phyloP scores from a whole-genome alignment of 2,797 vertebrate species.

The Urosaurus nigricauda region DNA sequence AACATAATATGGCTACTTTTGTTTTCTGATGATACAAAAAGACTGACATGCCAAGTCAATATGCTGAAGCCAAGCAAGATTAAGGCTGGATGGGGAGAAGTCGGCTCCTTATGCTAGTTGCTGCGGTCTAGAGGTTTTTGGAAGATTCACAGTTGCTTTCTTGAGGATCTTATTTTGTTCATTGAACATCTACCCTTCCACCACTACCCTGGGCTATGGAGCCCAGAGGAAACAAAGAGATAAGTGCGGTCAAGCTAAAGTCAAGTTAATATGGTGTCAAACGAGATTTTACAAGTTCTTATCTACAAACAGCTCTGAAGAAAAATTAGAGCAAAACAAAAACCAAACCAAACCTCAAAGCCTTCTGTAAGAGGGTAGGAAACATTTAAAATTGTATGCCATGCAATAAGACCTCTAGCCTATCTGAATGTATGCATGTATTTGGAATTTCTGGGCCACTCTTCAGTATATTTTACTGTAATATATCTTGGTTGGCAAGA shows the following conservation, averaged over 20 bases:
- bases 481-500: not conserved
- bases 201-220: no score
- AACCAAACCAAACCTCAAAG: no score
- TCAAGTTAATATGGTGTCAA: not conserved
- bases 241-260: not conserved
- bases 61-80: not conserved
- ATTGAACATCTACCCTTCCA: not conserved
- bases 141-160: not conserved
- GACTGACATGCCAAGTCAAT: not conserved
- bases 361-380: no score
- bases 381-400: no score
- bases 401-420: not conserved
- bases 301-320: not conserved
- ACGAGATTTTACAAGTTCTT: not conserved
- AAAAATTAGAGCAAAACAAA: not conserved
- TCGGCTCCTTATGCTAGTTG: not conserved
- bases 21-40: not conserved
- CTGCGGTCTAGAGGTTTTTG: not conserved
- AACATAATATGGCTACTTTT: not conserved
- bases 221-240: not conserved
- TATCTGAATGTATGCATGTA: not conserved
- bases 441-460: not conserved
- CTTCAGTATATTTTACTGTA: not conserved
- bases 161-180: not conserved
- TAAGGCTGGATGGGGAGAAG: no score